Percentiles rank a stretch among this genome's conserved stretches.
Conservation (phyloP, 2,113 vertebrate genomes). For the Epinephelus cyanopodus region DNA sequence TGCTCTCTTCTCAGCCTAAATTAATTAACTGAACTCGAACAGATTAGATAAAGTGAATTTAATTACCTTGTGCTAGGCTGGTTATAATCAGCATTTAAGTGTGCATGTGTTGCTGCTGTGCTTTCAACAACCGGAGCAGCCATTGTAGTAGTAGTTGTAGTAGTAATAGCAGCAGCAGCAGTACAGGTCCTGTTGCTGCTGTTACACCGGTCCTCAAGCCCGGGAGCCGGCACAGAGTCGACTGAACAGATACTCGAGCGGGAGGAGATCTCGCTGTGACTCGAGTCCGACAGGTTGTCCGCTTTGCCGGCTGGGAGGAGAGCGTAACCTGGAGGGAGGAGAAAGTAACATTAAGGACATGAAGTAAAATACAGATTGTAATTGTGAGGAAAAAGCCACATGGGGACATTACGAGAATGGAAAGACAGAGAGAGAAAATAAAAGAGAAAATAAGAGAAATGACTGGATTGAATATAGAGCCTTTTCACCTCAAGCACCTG, state of each 20-base stretch:
- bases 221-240: constrained; percentile 89
- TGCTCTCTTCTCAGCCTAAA: background rate
- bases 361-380: background rate
- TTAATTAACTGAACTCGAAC: background rate
- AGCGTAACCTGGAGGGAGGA: constrained; percentile 84
- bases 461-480: background rate
- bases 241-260: constrained; percentile 95
- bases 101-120: constrained; percentile 70
- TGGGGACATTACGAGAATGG: background rate
- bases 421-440: background rate
- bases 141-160: constrained; percentile 4
- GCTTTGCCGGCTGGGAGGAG: constrained; percentile 88
- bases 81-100: constrained; percentile 77
- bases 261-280: constrained; percentile 96
- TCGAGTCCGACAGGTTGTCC: constrained; percentile 94
- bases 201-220: constrained; percentile 83
- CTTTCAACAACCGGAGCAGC: constrained; percentile 79
- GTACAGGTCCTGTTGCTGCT: constrained; percentile 76
- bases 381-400: background rate
- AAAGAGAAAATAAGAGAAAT: background rate
- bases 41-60: constrained; percentile 14
- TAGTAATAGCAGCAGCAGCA: constrained; percentile 40
- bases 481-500: background rate
- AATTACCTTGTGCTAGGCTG: constrained; percentile 89
- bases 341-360: background rate